Evolutionary conservation across 2,888 invertebrate genomes (phyloP).

Genomic region (Dynastes grantii): DNA sequence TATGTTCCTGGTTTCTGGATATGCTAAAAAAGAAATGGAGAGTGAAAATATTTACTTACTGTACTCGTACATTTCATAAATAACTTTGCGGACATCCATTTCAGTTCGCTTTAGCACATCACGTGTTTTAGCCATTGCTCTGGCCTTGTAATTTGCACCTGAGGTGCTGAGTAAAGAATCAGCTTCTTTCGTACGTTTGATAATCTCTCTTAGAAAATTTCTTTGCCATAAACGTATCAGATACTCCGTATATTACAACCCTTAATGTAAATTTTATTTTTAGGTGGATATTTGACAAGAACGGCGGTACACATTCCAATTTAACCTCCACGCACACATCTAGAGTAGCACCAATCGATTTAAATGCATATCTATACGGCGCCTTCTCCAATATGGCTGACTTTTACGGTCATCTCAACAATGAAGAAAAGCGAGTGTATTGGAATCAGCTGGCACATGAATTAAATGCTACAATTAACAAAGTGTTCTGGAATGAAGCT

Average conservation of each 20-base stretch:
- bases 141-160: too few relatives aligned
- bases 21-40: too few relatives aligned
- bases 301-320: constrained; percentile 74
- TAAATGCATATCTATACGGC: constrained; percentile 84
- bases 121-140: too few relatives aligned
- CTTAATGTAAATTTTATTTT: constrained; percentile 11
- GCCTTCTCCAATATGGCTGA: constrained; percentile 78
- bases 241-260: too few relatives aligned
- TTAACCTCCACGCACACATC: constrained; percentile 78
- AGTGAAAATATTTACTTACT: too few relatives aligned
- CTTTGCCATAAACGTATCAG: too few relatives aligned
- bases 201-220: too few relatives aligned
- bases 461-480: constrained; percentile 77
- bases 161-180: too few relatives aligned
- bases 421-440: constrained; percentile 56
- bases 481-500: constrained; percentile 83
- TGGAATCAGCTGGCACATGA: constrained; percentile 74
- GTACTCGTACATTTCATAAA: too few relatives aligned
- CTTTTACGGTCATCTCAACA: constrained; percentile 72
- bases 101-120: too few relatives aligned
- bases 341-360: constrained; percentile 84
- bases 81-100: too few relatives aligned
- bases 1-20: too few relatives aligned
- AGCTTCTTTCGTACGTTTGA: not conserved
- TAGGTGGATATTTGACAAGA: constrained; percentile 78